phyloP scores from a whole-genome alignment of 2,113 vertebrate genomes.

The Carassius gibelio region DNA sequence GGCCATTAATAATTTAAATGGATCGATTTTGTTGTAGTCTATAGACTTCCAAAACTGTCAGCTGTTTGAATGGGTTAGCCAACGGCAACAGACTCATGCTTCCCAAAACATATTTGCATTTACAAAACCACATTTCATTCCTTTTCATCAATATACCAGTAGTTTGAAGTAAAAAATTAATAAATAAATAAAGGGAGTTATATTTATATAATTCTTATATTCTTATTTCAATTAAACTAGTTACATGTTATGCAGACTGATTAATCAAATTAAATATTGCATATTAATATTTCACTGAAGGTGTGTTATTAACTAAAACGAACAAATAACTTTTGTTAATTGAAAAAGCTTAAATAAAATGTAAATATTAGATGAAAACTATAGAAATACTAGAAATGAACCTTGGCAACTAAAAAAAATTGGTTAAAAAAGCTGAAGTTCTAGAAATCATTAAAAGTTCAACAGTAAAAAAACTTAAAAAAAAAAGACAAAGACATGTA shows the following conservation, averaged over 20 bases:
- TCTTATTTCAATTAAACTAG: too few species aligned
- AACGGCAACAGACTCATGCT: neutral
- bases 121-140: neutral
- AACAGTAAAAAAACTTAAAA: neutral
- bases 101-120: neutral
- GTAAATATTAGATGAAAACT: neutral
- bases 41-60: conserved; percentile 38
- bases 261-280: neutral
- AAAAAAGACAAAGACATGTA: neutral
- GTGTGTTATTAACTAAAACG: neutral
- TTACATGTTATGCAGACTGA: too few species aligned
- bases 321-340: neutral
- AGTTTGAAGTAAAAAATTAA: neutral
- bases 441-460: neutral
- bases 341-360: neutral
- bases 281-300: neutral
- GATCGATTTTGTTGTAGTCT: conserved; percentile 15
- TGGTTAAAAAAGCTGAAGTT: neutral
- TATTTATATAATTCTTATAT: neutral
- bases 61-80: conserved; percentile 5
- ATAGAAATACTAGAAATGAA: neutral
- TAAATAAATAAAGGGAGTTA: neutral
- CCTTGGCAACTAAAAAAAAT: neutral
- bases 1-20: neutral
- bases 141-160: neutral